Conservation (phyloP, 2,113 vertebrate species). For the Etia nguti region DNA sequence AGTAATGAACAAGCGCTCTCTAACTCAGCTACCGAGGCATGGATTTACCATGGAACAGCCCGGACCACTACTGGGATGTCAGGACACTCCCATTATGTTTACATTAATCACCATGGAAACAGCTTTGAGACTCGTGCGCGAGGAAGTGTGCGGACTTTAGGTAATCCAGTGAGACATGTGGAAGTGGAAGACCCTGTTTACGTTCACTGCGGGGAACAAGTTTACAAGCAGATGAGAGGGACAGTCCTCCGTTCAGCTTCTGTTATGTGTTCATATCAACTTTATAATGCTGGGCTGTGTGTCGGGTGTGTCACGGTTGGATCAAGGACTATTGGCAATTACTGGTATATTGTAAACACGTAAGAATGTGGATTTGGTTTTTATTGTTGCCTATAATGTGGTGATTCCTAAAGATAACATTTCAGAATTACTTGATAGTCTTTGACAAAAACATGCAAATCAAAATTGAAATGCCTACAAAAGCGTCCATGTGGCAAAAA, state of each 20-base stretch:
- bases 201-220: neutral
- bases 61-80: neutral
- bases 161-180: neutral
- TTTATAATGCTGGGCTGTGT: neutral
- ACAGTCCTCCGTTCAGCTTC: neutral
- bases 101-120: slow-evolving; percentile 31
- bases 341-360: neutral
- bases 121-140: neutral
- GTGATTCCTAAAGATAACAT: neutral
- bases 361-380: neutral
- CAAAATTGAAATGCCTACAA: neutral
- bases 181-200: neutral
- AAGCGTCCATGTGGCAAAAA: neutral
- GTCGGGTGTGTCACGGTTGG: neutral
- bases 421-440: neutral
- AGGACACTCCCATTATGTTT: slow-evolving; percentile 38
- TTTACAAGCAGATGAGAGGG: neutral
- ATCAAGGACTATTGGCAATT: neutral
- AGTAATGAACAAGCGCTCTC: neutral
- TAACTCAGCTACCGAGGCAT: neutral
- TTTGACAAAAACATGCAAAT: neutral
- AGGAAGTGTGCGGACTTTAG: neutral
- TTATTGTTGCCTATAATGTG: neutral
- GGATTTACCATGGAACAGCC: slow-evolving; percentile 47
- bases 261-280: neutral